Conservation (phyloP, 2,113 vertebrate genomes). For the Gymnocephalus cernua region DNA sequence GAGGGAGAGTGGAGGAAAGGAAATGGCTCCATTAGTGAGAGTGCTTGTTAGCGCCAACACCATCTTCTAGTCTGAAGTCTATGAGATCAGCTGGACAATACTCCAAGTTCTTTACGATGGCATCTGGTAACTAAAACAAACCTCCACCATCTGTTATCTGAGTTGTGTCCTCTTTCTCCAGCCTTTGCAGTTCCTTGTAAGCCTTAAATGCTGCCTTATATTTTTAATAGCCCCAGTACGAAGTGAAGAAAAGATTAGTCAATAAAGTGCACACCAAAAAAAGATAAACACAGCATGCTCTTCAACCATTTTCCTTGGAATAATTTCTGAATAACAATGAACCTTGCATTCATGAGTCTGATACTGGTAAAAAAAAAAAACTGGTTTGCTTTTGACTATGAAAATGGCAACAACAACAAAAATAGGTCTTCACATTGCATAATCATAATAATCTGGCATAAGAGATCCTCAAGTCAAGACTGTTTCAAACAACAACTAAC, state of each 20-base stretch:
- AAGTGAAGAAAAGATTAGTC: not conserved
- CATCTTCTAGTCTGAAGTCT: slow-evolving; percentile 44
- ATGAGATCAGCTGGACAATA: slow-evolving; percentile 44
- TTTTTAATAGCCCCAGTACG: slow-evolving; percentile 6
- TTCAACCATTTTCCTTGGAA: not conserved
- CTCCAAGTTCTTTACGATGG: slow-evolving; percentile 21
- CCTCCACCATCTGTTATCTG: slow-evolving; percentile 3
- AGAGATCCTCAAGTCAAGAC: not conserved
- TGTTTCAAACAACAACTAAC: not conserved
- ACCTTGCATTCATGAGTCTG: not conserved
- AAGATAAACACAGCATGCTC: too few species aligned
- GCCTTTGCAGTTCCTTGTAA: not conserved
- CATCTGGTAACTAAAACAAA: slow-evolving; percentile 27
- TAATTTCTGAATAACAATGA: not conserved
- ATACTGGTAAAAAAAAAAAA: not conserved
- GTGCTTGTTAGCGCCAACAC: slow-evolving; percentile 50
- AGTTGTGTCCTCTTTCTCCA: not conserved
- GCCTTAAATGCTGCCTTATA: not conserved
- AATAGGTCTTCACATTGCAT: not conserved
- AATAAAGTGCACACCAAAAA: not conserved
- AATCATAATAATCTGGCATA: not conserved
- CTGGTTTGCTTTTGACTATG: not conserved
- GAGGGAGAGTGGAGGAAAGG: slow-evolving; percentile 27
- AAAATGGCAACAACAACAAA: not conserved
- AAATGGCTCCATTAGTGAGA: slow-evolving; percentile 71